Conservation (phyloP, 2,797 vertebrate genomes). For the Phaenicophaeus curvirostris region DNA sequence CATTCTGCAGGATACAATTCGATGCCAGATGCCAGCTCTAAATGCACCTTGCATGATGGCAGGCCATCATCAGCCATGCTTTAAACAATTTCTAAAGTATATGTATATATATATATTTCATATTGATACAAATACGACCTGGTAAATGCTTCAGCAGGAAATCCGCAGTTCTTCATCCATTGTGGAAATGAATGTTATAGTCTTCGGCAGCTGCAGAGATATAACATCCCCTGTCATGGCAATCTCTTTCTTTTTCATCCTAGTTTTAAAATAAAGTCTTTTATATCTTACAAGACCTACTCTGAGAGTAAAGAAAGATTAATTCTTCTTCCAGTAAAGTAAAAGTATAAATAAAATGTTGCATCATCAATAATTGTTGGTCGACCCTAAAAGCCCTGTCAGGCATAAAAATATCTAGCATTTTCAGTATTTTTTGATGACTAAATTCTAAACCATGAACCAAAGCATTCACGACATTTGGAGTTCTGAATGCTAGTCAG, state of each 20-base stretch:
- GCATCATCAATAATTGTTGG: background rate
- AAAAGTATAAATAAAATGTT: background rate
- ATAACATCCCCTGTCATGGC: background rate
- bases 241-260: background rate
- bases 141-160: background rate
- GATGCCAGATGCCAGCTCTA: background rate
- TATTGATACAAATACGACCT: background rate
- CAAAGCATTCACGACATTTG: background rate
- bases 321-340: background rate
- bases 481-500: slow-evolving; percentile 5
- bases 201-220: background rate
- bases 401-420: background rate
- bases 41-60: background rate
- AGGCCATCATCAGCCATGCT: background rate
- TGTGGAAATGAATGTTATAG: background rate
- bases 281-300: background rate
- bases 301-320: background rate
- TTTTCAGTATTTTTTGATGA: background rate
- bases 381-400: background rate
- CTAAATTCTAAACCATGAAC: background rate
- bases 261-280: background rate
- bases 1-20: background rate
- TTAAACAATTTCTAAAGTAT: background rate
- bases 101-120: background rate
- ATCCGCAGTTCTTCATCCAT: background rate